phyloP scores from a whole-genome alignment of 64 coral and sea anemone species.

The Actinia tenebrosa region DNA sequence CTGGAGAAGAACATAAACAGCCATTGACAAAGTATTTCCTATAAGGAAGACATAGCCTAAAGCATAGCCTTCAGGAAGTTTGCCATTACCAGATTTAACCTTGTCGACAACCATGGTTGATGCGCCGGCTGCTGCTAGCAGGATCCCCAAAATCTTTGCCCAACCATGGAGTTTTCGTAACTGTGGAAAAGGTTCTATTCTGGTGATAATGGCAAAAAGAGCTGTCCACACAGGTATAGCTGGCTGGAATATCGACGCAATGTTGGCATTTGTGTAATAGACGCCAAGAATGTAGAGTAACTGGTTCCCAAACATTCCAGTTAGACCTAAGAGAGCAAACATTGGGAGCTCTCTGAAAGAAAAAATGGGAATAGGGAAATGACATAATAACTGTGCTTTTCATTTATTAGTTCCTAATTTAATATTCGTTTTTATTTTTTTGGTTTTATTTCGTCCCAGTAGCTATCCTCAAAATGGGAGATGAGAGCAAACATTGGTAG shows the following conservation, averaged over 20 bases:
- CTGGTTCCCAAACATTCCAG: slow-evolving; percentile 84
- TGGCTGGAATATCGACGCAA: slow-evolving; percentile 81
- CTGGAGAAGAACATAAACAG: slow-evolving; percentile 67
- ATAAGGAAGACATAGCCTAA: slow-evolving; percentile 68
- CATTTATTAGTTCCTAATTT: too few relatives aligned
- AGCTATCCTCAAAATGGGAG: too few relatives aligned
- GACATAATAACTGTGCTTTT: too few relatives aligned
- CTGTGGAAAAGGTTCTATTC: slow-evolving; percentile 61
- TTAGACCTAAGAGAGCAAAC: slow-evolving; percentile 58
- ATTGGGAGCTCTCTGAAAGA: slow-evolving; percentile 64
- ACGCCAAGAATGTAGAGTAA: slow-evolving; percentile 70
- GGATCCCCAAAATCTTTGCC: slow-evolving; percentile 68
- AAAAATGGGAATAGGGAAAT: too few relatives aligned
- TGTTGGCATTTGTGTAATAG: slow-evolving; percentile 85
- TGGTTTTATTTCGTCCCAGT: too few relatives aligned
- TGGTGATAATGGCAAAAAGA: slow-evolving; percentile 52
- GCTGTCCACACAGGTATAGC: slow-evolving; percentile 82
- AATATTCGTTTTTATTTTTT: too few relatives aligned
- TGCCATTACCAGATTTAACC: slow-evolving; percentile 9
- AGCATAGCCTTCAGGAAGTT: not conserved
- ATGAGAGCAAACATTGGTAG: too few relatives aligned
- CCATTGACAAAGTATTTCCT: slow-evolving; percentile 65
- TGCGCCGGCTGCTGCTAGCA: slow-evolving; percentile 52
- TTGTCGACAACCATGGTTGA: slow-evolving; percentile 43
- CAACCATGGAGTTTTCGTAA: slow-evolving; percentile 54